These are phyloP conservation scores for Xiphias gladius DNA, from an alignment of 2,113 vertebrate species.

Conservation along the genomic window DNA sequence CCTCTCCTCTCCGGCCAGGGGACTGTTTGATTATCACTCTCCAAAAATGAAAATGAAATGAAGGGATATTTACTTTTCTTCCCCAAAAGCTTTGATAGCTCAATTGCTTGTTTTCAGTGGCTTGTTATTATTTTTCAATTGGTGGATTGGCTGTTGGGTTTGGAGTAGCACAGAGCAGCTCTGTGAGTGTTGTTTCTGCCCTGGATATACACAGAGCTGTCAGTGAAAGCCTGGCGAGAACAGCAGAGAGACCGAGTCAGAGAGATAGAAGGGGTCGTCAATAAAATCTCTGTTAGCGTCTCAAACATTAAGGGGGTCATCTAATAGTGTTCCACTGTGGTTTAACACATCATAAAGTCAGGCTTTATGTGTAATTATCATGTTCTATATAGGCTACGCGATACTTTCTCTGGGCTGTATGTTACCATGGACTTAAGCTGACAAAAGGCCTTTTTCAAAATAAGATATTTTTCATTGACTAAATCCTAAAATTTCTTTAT, in stretches of 20 bases:
- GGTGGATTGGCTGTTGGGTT: slow-evolving; percentile 80
- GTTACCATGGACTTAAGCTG: background rate
- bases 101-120: slow-evolving; percentile 85
- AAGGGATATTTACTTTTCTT: slow-evolving; percentile 81
- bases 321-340: too few relatives aligned
- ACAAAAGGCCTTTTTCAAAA: background rate
- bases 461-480: background rate
- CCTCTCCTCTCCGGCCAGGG: slow-evolving; percentile 43
- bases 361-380: background rate
- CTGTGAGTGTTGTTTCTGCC: slow-evolving; percentile 82
- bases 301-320: slow-evolving; percentile 2
- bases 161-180: slow-evolving; percentile 66
- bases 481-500: background rate
- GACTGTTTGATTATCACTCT: slow-evolving; percentile 78
- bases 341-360: background rate
- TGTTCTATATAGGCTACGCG: too few relatives aligned
- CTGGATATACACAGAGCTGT: slow-evolving; percentile 73
- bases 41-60: slow-evolving; percentile 80
- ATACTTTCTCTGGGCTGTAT: background rate
- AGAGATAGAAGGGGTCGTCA: slow-evolving; percentile 11
- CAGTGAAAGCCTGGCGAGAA: slow-evolving; percentile 54
- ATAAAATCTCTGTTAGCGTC: background rate
- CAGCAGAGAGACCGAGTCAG: slow-evolving; percentile 24
- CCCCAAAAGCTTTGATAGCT: slow-evolving; percentile 82
- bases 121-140: slow-evolving; percentile 86